Evolutionary conservation across 2,888 invertebrate species (phyloP), one percentile per base, ranked within the genome.

Genomic region (Drosophila kanekoi): DNA sequence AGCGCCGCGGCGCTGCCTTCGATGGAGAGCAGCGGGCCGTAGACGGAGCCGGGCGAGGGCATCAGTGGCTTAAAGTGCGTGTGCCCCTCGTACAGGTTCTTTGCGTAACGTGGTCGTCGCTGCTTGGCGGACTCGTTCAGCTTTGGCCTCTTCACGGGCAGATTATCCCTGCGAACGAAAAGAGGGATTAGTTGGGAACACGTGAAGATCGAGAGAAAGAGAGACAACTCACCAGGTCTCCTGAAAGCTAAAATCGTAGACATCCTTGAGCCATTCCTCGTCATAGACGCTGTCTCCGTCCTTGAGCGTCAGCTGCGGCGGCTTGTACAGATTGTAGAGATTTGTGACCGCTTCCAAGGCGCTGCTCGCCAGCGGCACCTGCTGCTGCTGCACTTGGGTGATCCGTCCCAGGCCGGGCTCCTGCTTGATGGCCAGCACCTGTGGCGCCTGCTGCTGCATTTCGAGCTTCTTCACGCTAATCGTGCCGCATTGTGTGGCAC

Each of bases 141-240:
- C 92, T 97, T 96, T 93, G 97, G 96, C 86, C 96, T 95, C 93
- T 98, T 98, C 69, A 98, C 96, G 0, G 98, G 97, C 93, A 97
- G 96, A 92, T 97, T 96, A 89, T 97, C 94, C 97, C 97, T 95
- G 53, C 1, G 2, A 28, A 2, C 1, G 14, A 1, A 33, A 6
- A 2, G 4, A 33, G 4, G n/a, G 18, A 37, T 45, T 51, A 47
- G 37, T 14, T 1, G 10, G 28, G 2, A 28, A 8, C 28, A 28
- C 1, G 23, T 0, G 23, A 23, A 23, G 23, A 23, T 23, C 6
- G 23, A 28, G 8, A 23, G 23, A 28, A 11, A 6, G 2, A 33
- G 9, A 3, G 9, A 45, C 6, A n/a, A 37, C 94, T 94, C 90
- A 96, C 98, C 97, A 98, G 44, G 96, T 96, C 91, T 96, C 95